A percentile compares a stretch with the other conserved stretches of the same genome.
Conservation (phyloP, 2,888 invertebrate genomes). For the Lithophane socia region DNA sequence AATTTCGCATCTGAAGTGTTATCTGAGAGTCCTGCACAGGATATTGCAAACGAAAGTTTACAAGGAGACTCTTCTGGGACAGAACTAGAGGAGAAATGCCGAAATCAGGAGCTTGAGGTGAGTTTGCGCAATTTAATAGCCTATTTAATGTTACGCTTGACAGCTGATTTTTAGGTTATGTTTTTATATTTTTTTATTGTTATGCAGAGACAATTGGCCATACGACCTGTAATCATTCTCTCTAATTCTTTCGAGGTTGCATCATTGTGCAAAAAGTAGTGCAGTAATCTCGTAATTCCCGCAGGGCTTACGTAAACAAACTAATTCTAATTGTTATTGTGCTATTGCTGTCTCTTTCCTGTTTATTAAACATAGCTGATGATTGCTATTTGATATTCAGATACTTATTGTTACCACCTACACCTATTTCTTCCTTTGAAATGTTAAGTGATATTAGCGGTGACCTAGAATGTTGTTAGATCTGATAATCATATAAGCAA, state of each 20-base stretch:
- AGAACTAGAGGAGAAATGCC: slow-evolving; percentile 90
- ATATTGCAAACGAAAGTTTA: slow-evolving; percentile 71
- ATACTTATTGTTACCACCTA: not conserved
- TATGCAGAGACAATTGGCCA: slow-evolving; percentile 46
- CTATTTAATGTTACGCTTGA: slow-evolving; percentile 70
- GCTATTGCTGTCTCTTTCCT: slow-evolving; percentile 47
- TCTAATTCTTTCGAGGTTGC: slow-evolving; percentile 56
- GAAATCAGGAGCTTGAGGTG: slow-evolving; percentile 91
- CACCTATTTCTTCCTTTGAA: slow-evolving; percentile 14
- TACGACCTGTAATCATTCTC: slow-evolving; percentile 52
- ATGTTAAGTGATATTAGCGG: not conserved
- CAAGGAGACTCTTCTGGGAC: slow-evolving; percentile 77
- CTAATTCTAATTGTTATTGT: slow-evolving; percentile 45
- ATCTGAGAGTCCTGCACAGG: slow-evolving; percentile 92
- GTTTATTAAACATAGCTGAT: slow-evolving; percentile 40
- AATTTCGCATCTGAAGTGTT: slow-evolving; percentile 97
- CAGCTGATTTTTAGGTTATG: slow-evolving; percentile 85
- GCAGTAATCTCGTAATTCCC: slow-evolving; percentile 32
- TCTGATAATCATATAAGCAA: slow-evolving; percentile 39
- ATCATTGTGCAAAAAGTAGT: slow-evolving; percentile 40
- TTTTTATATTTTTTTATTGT: slow-evolving; percentile 77
- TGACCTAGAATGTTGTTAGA: slow-evolving; percentile 24
- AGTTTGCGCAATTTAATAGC: slow-evolving; percentile 70
- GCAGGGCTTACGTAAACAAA: slow-evolving; percentile 50
- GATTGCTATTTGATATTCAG: slow-evolving; percentile 25